A percentile compares a stretch with the other conserved stretches of the same genome.
phyloP scores from a whole-genome alignment of 2,888 invertebrate genomes.

The Ennomos fuscantarius region DNA sequence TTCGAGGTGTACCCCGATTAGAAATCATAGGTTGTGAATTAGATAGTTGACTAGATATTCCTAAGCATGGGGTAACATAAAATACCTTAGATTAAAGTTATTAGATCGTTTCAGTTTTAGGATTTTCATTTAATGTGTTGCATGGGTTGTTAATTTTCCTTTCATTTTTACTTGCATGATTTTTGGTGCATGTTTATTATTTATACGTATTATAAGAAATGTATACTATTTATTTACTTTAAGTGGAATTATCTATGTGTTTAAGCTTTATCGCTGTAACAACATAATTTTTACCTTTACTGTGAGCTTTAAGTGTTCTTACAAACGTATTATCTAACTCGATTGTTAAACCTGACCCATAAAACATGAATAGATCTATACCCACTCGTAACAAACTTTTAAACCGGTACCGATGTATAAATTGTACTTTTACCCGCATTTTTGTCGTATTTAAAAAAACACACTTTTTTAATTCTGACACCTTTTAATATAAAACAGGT shows the following conservation, averaged over 20 bases:
- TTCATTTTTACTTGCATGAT: constrained; percentile 27
- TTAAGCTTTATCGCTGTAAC: constrained; percentile 32
- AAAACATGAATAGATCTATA: neutral
- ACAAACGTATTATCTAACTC: constrained; percentile 4
- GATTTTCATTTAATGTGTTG: constrained; percentile 31
- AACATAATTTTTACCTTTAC: constrained; percentile 21
- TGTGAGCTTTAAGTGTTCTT: constrained; percentile 39
- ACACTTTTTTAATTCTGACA: neutral
- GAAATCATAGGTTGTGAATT: constrained; percentile 57
- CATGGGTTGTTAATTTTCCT: constrained; percentile 31
- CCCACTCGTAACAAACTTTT: neutral
- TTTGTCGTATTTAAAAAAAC: no score
- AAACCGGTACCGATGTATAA: no score
- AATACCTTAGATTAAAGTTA: constrained; percentile 47
- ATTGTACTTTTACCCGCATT: no score
- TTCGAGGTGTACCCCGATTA: constrained; percentile 58
- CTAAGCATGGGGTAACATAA: constrained; percentile 58
- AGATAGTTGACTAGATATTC: constrained; percentile 51
- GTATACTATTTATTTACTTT: constrained; percentile 2
- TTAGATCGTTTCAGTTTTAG: constrained; percentile 28
- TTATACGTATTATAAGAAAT: constrained; percentile 5
- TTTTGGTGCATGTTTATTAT: constrained; percentile 18
- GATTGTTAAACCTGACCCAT: no score
- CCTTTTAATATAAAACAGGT: neutral
- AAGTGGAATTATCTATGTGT: constrained; percentile 15